Base-by-base conservation (phyloP, 1,140 invertebrate species). In the Hypothenemus hampei region DNA sequence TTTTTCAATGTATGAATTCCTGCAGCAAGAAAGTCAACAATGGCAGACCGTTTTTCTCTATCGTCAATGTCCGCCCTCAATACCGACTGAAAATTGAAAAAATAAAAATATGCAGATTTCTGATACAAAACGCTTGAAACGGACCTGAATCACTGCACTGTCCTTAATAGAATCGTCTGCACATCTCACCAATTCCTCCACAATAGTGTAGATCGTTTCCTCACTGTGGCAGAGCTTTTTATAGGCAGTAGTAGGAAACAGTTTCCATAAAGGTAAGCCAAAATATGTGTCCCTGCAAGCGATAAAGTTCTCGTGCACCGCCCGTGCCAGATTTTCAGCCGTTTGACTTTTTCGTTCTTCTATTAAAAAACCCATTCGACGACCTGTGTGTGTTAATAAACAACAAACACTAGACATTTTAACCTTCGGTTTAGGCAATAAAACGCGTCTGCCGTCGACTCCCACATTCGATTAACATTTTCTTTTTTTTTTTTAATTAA, bases 1-100 rank as follows among this genome's bases (percentile, higher is more conserved):
- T 91, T 92, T 11, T 88, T 87, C 57, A 91, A 71, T 60, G 89
- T 91, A 71, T 90, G 86, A 68, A 91, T 91, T 37, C 88, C 89
- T 19, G 87, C 87, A 1, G 87, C 86, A 60, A 91, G 87, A 64
- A 91, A 91, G 71, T 93, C 89, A 31, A 91, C 86, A 59, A 91
- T 84, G 2, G 84, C 86, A 1, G 86, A 86, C 66, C 86, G 89
- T 68, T 91, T 91, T 67, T 92, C 89, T 21, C 83, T 74, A 55
- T 83, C 79, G 64, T 91, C 87, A 37, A 90, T 70, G 54, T 78
- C 78, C 26, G 85, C 81, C 11, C 81, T 75, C 8, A 91, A 72
- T 48, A 91, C 85, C 24, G 84, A 86, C 40, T 84, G 77, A 26
- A 56, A 48, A 19, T 16, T 4, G 31, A 45, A 48, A 18, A 19